A percentile compares a stretch with the other conserved stretches of the same genome.
These are phyloP conservation scores for Temnothorax nylanderi DNA, from an alignment of 1,140 invertebrate genomes.

Conservation along the genomic window DNA sequence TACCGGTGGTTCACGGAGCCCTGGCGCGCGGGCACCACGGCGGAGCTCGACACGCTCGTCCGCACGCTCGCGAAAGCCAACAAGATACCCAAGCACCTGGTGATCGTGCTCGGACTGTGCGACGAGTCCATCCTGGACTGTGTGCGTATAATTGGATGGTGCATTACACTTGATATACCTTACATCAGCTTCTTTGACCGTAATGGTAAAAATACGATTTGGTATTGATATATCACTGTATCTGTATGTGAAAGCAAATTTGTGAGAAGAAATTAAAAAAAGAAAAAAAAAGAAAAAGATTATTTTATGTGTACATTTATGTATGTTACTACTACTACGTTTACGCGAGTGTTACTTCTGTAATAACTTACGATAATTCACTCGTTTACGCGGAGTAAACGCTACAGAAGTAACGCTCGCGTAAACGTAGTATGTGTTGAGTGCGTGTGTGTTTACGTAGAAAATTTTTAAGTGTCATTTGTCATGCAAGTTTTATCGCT, in stretches of 20 bases:
- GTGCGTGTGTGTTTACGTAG: background rate
- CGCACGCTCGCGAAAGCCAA: conserved; percentile 51
- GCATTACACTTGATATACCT: conserved; percentile 87
- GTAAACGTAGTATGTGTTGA: background rate
- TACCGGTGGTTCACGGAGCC: conserved; percentile 12
- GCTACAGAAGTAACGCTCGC: too few species aligned
- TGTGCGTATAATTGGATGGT: conserved; percentile 88
- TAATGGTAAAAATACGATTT: conserved; percentile 86
- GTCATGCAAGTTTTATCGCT: background rate
- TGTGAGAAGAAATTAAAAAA: background rate
- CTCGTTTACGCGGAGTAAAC: too few species aligned
- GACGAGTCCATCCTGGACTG: conserved; percentile 85
- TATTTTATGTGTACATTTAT: background rate
- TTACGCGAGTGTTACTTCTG: too few species aligned
- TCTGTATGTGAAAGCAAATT: conserved; percentile 20
- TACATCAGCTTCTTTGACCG: conserved; percentile 90
- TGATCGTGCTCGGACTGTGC: conserved; percentile 85
- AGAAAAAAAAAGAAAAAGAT: background rate
- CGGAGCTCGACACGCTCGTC: conserved; percentile 48
- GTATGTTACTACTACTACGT: background rate
- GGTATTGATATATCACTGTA: background rate
- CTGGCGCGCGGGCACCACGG: conserved; percentile 26
- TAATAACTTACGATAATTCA: too few species aligned
- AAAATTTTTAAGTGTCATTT: background rate
- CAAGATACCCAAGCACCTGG: conserved; percentile 85